phyloP scores from a whole-genome alignment of 2,113 vertebrate species.

The Rhadina sibilatrix region DNA sequence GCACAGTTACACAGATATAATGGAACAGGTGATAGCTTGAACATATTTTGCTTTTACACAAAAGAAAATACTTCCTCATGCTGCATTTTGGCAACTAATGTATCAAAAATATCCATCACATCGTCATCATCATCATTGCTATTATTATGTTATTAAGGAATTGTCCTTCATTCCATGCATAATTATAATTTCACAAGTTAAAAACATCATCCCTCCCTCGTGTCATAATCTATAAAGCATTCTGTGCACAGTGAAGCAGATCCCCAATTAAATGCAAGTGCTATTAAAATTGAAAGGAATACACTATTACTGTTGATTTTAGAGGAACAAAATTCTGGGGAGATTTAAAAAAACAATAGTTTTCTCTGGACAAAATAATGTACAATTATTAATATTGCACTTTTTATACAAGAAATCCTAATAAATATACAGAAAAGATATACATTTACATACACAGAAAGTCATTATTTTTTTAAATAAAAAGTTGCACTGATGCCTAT shows the following conservation, averaged over 20 bases:
- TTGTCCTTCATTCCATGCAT: conserved; percentile 23
- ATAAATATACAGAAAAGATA: conserved; percentile 96
- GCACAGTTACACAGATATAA: background rate
- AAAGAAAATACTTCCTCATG: background rate
- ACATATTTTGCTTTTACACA: background rate
- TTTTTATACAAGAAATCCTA: conserved; percentile 85
- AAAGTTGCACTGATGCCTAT: conserved; percentile 64
- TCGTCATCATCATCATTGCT: background rate
- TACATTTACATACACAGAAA: conserved; percentile 80
- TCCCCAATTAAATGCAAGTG: conserved; percentile 61
- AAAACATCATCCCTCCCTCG: background rate
- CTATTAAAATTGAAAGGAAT: conserved; percentile 58
- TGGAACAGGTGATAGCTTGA: background rate
- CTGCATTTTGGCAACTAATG: conserved; percentile 12
- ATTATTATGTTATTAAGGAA: conserved; percentile 11
- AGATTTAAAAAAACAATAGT: conserved; percentile 51
- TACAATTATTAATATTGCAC: conserved; percentile 87
- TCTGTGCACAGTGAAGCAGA: conserved; percentile 53
- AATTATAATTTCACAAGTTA: conserved; percentile 4
- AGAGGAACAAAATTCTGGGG: conserved; percentile 67
- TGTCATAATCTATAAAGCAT: conserved; percentile 20
- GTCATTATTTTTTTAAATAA: conserved; percentile 77
- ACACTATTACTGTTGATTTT: conserved; percentile 37
- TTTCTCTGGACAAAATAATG: conserved; percentile 76
- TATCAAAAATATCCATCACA: conserved; percentile 17